Percentiles rank a stretch among this genome's conserved stretches.
Conservation (phyloP, 2,797 vertebrate genomes). For the Graptemys geographica region DNA sequence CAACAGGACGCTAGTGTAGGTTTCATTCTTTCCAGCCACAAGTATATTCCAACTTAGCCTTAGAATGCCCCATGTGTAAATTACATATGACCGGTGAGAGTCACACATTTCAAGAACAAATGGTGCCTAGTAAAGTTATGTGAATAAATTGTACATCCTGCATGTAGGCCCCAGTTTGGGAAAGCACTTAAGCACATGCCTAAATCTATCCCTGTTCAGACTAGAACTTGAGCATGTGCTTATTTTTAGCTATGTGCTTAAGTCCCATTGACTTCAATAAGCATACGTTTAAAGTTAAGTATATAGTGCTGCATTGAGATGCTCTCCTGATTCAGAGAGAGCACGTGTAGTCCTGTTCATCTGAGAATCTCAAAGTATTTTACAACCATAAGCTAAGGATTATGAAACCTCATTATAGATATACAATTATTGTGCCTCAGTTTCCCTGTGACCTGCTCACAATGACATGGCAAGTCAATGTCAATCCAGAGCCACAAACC, state of each 20-base stretch:
- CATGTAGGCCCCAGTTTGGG: neutral
- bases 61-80: neutral
- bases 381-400: neutral
- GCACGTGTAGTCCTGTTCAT: neutral
- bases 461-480: neutral
- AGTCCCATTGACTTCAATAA: neutral
- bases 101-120: neutral
- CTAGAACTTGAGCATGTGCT: neutral
- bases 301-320: neutral
- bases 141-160: neutral
- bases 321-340: neutral
- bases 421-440: too few species aligned
- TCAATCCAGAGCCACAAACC: neutral
- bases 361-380: neutral
- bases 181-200: neutral
- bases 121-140: neutral
- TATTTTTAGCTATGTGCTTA: neutral
- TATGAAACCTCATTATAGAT: neutral
- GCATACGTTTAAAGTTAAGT: neutral
- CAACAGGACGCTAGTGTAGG: neutral
- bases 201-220: neutral
- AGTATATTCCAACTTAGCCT: neutral
- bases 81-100: neutral
- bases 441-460: neutral
- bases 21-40: neutral